Evolutionary conservation across 2,888 invertebrate genomes (phyloP).

Genomic region (Trilocha varians): DNA sequence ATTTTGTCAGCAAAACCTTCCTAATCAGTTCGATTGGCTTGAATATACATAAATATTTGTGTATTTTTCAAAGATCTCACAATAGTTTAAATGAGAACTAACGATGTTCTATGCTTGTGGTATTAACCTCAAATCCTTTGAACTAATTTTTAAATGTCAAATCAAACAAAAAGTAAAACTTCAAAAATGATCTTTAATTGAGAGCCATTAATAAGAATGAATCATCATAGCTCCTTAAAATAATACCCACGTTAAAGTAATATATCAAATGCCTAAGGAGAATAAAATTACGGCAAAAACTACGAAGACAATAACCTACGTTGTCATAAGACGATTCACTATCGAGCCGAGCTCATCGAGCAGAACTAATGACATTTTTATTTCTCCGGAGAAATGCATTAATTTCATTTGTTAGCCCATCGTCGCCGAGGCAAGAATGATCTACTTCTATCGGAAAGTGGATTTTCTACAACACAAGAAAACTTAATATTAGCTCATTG

Average conservation of each 20-base stretch:
- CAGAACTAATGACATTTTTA: slow-evolving; percentile 67
- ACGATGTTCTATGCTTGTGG: too few species aligned
- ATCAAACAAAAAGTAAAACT: too few species aligned
- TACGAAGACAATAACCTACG: slow-evolving; percentile 33
- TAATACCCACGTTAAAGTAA: neutral
- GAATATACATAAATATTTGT: too few species aligned
- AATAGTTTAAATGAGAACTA: too few species aligned
- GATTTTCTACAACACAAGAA: slow-evolving; percentile 51
- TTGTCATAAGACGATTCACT: slow-evolving; percentile 34
- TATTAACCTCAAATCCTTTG: too few species aligned
- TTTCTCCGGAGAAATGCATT: slow-evolving; percentile 68
- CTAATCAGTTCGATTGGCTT: too few species aligned
- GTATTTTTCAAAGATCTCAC: too few species aligned
- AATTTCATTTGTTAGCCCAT: slow-evolving; percentile 68
- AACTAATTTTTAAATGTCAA: too few species aligned
- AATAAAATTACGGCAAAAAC: slow-evolving; percentile 9
- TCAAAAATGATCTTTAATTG: too few species aligned
- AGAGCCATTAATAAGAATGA: too few species aligned
- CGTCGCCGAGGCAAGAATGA: slow-evolving; percentile 48
- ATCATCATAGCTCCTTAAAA: neutral
- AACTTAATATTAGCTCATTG: slow-evolving; percentile 41
- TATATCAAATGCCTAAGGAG: slow-evolving; percentile 5
- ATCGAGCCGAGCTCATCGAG: slow-evolving; percentile 50
- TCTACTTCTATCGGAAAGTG: slow-evolving; percentile 41
- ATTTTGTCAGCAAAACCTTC: too few species aligned